Evolutionary conservation across 2,888 invertebrate genomes (phyloP).

Genomic region (Eulithis prunata): DNA sequence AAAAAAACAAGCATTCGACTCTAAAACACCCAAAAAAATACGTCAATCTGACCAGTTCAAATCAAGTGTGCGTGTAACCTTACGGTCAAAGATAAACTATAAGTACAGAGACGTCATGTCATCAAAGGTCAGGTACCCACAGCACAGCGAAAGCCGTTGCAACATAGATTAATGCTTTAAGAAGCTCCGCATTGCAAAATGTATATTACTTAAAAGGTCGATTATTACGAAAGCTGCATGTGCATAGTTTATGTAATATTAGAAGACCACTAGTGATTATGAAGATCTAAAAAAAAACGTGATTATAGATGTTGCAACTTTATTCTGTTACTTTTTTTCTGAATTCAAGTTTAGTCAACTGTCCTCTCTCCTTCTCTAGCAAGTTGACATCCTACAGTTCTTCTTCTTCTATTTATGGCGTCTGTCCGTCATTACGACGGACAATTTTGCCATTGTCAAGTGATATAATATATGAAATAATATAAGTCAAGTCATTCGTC

Average conservation of each 20-base stretch:
- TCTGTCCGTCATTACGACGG: too few relatives aligned
- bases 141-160: conserved; percentile 54
- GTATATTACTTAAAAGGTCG: conserved; percentile 48
- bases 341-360: too few relatives aligned
- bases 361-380: too few relatives aligned
- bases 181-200: conserved; percentile 51
- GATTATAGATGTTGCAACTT: not conserved
- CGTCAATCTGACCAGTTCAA: not conserved
- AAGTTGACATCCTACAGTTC: too few relatives aligned
- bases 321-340: too few relatives aligned
- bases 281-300: conserved; percentile 13
- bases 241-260: conserved; percentile 45
- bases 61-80: conserved; percentile 7
- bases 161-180: conserved; percentile 52
- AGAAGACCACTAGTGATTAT: conserved; percentile 24
- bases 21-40: not conserved
- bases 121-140: conserved; percentile 45
- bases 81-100: conserved; percentile 44
- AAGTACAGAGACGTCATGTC: conserved; percentile 47
- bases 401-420: too few relatives aligned
- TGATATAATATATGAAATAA: too few relatives aligned
- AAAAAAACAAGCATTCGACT: too few relatives aligned
- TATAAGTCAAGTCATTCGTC: too few relatives aligned
- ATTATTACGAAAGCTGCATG: conserved; percentile 50
- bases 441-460: too few relatives aligned